Percentiles rank a stretch among this genome's conserved stretches.
Conservation (phyloP, 2,797 vertebrate genomes). For the Megalops cyprinoides region DNA sequence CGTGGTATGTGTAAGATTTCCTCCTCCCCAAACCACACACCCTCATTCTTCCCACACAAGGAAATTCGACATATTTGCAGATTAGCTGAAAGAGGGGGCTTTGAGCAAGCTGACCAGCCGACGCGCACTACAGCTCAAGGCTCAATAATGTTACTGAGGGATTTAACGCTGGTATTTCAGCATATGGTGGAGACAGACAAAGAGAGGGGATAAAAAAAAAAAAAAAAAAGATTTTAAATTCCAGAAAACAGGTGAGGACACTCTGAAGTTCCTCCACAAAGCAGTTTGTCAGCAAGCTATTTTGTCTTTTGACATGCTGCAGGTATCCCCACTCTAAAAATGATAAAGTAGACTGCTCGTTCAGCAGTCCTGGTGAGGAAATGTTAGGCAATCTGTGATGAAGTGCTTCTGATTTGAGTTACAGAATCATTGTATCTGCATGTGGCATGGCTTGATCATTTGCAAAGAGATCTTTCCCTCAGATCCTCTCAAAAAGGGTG, state of each 20-base stretch:
- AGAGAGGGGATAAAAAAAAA: not conserved
- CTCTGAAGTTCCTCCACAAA: not conserved
- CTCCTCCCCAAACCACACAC: slow-evolving; percentile 58
- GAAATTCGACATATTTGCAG: slow-evolving; percentile 63
- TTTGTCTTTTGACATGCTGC: not conserved
- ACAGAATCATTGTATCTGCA: not conserved
- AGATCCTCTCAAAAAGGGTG: not conserved
- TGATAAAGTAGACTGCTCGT: not conserved
- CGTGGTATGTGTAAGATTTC: slow-evolving; percentile 65
- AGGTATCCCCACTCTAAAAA: not conserved
- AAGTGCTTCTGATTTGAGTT: not conserved
- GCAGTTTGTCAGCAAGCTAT: too few relatives aligned
- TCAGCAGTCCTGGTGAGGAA: not conserved
- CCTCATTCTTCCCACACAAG: slow-evolving; percentile 60
- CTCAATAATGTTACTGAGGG: slow-evolving; percentile 37
- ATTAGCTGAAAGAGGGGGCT: slow-evolving; percentile 54
- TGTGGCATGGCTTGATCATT: not conserved
- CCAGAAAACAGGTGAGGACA: not conserved
- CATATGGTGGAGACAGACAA: not conserved
- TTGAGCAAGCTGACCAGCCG: slow-evolving; percentile 40
- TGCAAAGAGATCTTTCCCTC: not conserved
- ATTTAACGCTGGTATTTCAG: slow-evolving; percentile 42
- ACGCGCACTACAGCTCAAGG: slow-evolving; percentile 47
- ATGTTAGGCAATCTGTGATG: not conserved
- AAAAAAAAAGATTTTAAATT: not conserved